Evolutionary conservation across 2,888 invertebrate genomes (phyloP), one percentile per base, ranked within the genome.

Genomic region (Apodemia hepburni): DNA sequence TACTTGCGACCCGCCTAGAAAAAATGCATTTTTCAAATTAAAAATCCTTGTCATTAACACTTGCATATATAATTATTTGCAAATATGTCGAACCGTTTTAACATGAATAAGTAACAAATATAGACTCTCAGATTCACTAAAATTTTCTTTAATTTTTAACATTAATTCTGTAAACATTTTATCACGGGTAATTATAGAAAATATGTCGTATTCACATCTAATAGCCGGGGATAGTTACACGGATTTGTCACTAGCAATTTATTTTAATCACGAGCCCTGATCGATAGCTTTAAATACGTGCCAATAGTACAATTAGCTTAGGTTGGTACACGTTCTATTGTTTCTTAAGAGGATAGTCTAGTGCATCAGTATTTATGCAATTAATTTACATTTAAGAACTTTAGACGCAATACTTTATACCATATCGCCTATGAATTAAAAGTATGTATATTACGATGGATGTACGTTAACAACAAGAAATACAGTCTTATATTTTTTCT

Each of bases 141-240:
- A 2, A 35, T 8, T 8, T 35, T 8, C n/a, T n/a, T n/a, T n/a
- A n/a, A n/a, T n/a, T 35, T 35, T 6, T 2, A 11, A 15, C 0
- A 15, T 42, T 0, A 42, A 42, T 42, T 42, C 3, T 15, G 6
- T n/a, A n/a, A n/a, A n/a, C 7, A 45, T 45, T 45, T n/a, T 45
- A 45, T 15, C n/a, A 45, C 7, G n/a, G n/a, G n/a, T 45, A 45
- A 45, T 45, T 45, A 45, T 17, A 45, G 45, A 45, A 57, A 27
- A 57, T 57, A 57, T 22, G 75, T 67, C 73, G 72, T 65, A 69
- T 75, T n/a, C 15, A 15, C 7, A 15, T 57, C n/a, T 57, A 45
- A 7, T 29, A 57, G 27, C 27, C 27, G 54, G 54, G 54, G 22
- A 54, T 57, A 57, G 29, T 15, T 27, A 57, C 54, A 29, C 54